Evolutionary conservation across 2,888 invertebrate species (phyloP).

Genomic region (Morinoia aosen): DNA sequence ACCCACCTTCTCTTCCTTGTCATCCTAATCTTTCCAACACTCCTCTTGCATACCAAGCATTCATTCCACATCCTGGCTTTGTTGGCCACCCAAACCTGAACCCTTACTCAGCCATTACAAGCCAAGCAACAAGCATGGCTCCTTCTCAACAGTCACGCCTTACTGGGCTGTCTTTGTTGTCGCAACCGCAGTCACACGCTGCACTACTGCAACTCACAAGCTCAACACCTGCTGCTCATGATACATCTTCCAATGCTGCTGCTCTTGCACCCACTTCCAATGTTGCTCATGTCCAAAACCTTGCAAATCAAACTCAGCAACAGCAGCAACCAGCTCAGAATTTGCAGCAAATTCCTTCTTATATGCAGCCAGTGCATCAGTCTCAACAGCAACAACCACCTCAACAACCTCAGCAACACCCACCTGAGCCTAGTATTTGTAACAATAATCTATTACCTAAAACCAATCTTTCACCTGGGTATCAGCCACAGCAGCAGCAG

Average conservation of each 20-base stretch:
- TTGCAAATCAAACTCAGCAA: slow-evolving; percentile 10
- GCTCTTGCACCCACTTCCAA: slow-evolving; percentile 4
- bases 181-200: slow-evolving; percentile 12
- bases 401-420: slow-evolving; percentile 87
- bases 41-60: slow-evolving; percentile 37
- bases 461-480: slow-evolving; percentile 23
- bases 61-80: slow-evolving; percentile 47
- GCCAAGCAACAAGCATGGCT: slow-evolving; percentile 40
- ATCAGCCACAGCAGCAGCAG: slow-evolving; percentile 5
- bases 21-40: slow-evolving; percentile 46
- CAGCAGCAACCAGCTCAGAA: slow-evolving; percentile 73
- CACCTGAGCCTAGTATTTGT: slow-evolving; percentile 81
- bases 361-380: slow-evolving; percentile 78
- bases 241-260: neutral
- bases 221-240: slow-evolving; percentile 29
- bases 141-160: slow-evolving; percentile 44
- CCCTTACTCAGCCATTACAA: slow-evolving; percentile 41
- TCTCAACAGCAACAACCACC: slow-evolving; percentile 83
- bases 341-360: slow-evolving; percentile 74
- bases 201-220: neutral
- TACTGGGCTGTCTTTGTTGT: slow-evolving; percentile 18
- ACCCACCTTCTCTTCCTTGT: slow-evolving; percentile 21
- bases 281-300: slow-evolving; percentile 22
- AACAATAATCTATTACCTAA: slow-evolving; percentile 59
- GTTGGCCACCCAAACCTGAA: slow-evolving; percentile 42